Base-by-base conservation (phyloP, 2,888 invertebrate genomes). In the Caenorhabditis sulstoni region DNA sequence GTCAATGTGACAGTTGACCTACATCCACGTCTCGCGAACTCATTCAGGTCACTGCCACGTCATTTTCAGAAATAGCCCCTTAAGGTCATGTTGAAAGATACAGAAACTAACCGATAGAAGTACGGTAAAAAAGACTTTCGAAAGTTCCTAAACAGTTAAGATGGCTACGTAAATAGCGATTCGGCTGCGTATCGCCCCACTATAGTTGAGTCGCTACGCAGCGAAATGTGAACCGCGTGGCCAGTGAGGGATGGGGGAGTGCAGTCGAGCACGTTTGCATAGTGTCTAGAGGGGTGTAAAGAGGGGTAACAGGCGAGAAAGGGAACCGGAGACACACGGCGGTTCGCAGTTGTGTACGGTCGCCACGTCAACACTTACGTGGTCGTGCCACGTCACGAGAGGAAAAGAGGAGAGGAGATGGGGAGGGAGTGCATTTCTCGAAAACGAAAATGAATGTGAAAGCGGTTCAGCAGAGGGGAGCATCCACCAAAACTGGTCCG, bases 121-220 rank as follows among this genome's bases (percentile, higher is more conserved):
- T 18, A 55, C 16, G 44, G 50, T 50, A 58, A 58, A 62, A 59
- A 70, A 44, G 41, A 71, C 23, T 64, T 71, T 71, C 71, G 57
- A 57, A 55, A 58, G 57, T 71, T 57, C 71, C 71, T 52, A 74
- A 74, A 65, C 65, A 65, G 73, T 65, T 57, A 57, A 47, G 22
- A 47, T 2, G n/a, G 44, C 41, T 75, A 44, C 75, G 64, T 75
- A 75, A 62, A 67, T 62, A 76, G 4, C 49, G 53, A 44, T 35
- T n/a, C 16, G 14, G 39, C 70, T 78, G 0, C 62, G 78, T 78
- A 78, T 78, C 78, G 35, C 39, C 14, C 39, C 16, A 55, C 44
- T 39, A 35, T 55, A 35, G 45, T 12, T 41, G 61, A 67, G 78
- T 78, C 58, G 78, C 65, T 41, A 52, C 78, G 50, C 73, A 78